A percentile compares a stretch with the other conserved stretches of the same genome.
Evolutionary conservation across 1,140 invertebrate species (phyloP).

Genomic region (Bathynomus jamesi): DNA sequence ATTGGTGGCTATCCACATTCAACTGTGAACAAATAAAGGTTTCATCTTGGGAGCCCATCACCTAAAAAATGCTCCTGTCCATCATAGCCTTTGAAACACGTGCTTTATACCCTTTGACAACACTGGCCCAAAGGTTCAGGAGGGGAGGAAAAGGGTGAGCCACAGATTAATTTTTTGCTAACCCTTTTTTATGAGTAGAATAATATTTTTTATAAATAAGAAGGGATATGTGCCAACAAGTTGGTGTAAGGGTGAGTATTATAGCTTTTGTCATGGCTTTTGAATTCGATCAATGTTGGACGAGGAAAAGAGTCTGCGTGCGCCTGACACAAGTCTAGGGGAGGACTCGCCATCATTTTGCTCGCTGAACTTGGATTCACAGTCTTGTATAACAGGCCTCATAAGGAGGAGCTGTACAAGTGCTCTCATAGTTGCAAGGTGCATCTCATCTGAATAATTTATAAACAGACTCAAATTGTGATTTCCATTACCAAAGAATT

Average conservation of each 20-base stretch:
- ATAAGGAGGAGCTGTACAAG: not conserved
- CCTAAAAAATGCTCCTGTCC: not conserved
- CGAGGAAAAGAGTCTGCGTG: not conserved
- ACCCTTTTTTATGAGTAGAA: conserved; percentile 1
- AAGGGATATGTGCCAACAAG: not conserved
- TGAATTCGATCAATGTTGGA: not conserved
- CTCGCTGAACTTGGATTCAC: not conserved
- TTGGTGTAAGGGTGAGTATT: not conserved
- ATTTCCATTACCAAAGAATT: no score
- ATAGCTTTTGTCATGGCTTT: not conserved
- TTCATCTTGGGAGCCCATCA: no score
- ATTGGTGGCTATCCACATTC: no score
- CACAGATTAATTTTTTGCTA: not conserved
- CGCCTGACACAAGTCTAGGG: not conserved
- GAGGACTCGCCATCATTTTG: not conserved
- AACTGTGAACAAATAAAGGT: no score
- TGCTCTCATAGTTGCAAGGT: no score
- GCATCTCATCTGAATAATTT: no score
- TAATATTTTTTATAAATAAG: not conserved
- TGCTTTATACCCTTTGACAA: not conserved
- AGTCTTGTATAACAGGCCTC: not conserved
- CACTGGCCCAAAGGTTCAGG: not conserved
- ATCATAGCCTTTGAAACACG: not conserved
- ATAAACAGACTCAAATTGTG: no score
- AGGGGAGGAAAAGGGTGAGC: not conserved